Percentiles rank a stretch among this genome's conserved stretches.
These are phyloP conservation scores for Amiota communis DNA, from an alignment of 2,888 invertebrate species.

Conservation along the genomic window DNA sequence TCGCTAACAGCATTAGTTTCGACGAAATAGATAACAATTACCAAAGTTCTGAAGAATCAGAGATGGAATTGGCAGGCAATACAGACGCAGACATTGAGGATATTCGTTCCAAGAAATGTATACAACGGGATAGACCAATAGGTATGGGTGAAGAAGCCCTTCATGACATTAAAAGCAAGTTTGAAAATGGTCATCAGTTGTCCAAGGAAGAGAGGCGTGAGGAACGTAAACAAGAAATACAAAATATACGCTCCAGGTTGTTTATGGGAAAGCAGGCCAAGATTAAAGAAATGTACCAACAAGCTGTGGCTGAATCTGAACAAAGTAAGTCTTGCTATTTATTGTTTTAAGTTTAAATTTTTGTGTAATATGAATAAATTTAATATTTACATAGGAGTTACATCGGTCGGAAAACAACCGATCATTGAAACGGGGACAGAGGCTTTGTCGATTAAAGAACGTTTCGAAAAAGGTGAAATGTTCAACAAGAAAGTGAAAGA, in stretches of 20 bases:
- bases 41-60: slow-evolving; percentile 73
- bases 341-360: too few relatives aligned
- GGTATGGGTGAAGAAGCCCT: slow-evolving; percentile 85
- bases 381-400: slow-evolving; percentile 71
- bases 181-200: slow-evolving; percentile 80
- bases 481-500: slow-evolving; percentile 80
- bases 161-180: slow-evolving; percentile 87
- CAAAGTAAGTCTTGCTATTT: slow-evolving; percentile 71
- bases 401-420: slow-evolving; percentile 75
- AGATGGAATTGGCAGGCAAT: slow-evolving; percentile 55
- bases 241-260: slow-evolving; percentile 86
- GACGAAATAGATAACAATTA: slow-evolving; percentile 75
- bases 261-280: slow-evolving; percentile 93
- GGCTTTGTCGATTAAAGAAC: slow-evolving; percentile 81
- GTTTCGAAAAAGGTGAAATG: slow-evolving; percentile 87
- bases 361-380: neutral
- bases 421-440: slow-evolving; percentile 76
- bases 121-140: slow-evolving; percentile 82
- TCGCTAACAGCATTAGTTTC: slow-evolving; percentile 28
- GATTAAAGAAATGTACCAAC: slow-evolving; percentile 93
- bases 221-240: slow-evolving; percentile 90
- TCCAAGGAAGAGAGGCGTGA: slow-evolving; percentile 81
- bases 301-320: slow-evolving; percentile 88
- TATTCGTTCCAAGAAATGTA: slow-evolving; percentile 76
- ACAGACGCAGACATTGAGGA: slow-evolving; percentile 74